Conservation (phyloP, 2,797 vertebrate species). For the Alfaro cultratus region DNA sequence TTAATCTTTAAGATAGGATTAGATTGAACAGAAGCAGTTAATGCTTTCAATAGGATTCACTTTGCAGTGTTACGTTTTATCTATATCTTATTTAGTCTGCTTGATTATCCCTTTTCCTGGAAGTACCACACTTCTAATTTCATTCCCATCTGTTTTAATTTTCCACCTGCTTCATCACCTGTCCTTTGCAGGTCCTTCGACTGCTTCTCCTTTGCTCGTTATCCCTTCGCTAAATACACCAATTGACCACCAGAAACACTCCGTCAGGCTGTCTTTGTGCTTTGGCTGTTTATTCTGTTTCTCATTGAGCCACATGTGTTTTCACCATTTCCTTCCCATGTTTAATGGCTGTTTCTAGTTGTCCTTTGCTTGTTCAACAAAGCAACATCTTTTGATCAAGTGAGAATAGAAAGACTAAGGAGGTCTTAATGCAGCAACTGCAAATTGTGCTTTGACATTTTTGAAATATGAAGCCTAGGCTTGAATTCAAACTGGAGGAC, state of each 20-base stretch:
- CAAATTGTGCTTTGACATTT: not conserved
- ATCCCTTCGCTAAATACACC: not conserved
- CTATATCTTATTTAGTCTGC: not conserved
- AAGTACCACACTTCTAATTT: slow-evolving; percentile 2
- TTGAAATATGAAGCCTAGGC: too few relatives aligned
- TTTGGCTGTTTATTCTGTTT: not conserved
- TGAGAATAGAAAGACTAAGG: not conserved
- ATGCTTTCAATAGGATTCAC: not conserved
- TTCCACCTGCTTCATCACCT: slow-evolving; percentile 10
- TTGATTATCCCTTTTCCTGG: slow-evolving; percentile 4
- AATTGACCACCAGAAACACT: not conserved
- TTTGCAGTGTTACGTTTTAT: not conserved
- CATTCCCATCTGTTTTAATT: slow-evolving; percentile 10
- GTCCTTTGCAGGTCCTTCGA: slow-evolving; percentile 5
- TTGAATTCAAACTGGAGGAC: too few relatives aligned
- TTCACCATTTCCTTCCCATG: not conserved
- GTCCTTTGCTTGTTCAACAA: not conserved
- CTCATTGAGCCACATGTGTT: not conserved
- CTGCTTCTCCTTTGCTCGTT: slow-evolving; percentile 7
- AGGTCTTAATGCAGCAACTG: not conserved
- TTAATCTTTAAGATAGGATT: not conserved
- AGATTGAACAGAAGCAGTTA: not conserved
- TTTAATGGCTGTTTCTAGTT: not conserved
- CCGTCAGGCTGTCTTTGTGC: not conserved
- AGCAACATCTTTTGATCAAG: not conserved